A percentile compares a stretch with the other conserved stretches of the same genome.
phyloP scores from a whole-genome alignment of 2,888 invertebrate species.

The Pandemis heparana region DNA sequence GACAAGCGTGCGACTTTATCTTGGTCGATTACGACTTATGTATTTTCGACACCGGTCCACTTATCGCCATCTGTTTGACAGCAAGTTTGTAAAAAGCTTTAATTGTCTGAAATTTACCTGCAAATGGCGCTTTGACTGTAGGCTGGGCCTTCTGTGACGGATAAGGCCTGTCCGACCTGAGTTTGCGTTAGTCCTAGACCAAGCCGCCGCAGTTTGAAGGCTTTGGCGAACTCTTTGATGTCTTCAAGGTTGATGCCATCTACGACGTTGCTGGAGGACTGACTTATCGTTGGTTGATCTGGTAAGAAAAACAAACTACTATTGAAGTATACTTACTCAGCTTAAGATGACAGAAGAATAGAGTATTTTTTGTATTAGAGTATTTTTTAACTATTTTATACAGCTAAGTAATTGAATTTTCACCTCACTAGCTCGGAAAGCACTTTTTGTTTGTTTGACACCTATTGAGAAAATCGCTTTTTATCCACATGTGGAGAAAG shows the following conservation, averaged over 20 bases:
- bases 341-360: too few relatives aligned
- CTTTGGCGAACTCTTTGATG: conserved; percentile 99
- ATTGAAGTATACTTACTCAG: too few relatives aligned
- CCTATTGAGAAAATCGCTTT: too few relatives aligned
- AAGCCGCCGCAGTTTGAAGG: conserved; percentile 96
- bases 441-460: too few relatives aligned
- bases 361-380: too few relatives aligned
- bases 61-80: conserved; percentile 29
- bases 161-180: conserved; percentile 98
- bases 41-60: conserved; percentile 22
- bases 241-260: conserved; percentile 99
- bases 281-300: conserved; percentile 97
- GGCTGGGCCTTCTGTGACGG: conserved; percentile 98
- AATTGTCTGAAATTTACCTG: conserved; percentile 88
- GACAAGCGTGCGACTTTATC: conserved; percentile 81
- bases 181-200: conserved; percentile 98
- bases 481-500: too few relatives aligned
- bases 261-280: conserved; percentile 96
- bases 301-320: conserved; percentile 52
- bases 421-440: too few relatives aligned
- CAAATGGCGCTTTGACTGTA: conserved; percentile 99
- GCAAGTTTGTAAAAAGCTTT: conserved; percentile 23
- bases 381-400: too few relatives aligned
- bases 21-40: conserved; percentile 42
- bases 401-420: too few relatives aligned